Evolutionary conservation across 2,113 vertebrate genomes (phyloP), one percentile per base, ranked within the genome.

Genomic region (Carassius carassius): DNA sequence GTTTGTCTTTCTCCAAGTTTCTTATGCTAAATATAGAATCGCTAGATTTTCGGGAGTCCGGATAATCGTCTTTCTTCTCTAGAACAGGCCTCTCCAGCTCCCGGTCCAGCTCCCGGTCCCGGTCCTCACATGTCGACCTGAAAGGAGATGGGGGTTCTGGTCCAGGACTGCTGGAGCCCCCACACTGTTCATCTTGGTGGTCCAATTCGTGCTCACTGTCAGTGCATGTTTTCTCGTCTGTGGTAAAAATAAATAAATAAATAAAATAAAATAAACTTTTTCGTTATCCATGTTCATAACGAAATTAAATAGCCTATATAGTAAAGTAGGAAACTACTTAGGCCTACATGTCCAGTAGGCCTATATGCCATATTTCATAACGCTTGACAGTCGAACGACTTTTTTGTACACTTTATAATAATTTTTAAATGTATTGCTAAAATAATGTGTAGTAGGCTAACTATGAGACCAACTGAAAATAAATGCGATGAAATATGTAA

Each of bases 191-290:
- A 19, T 98, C 96, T 0, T 92, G 94, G 44, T 95, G 94, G 86
- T 99, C 98, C 49, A 94, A 88, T 92, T 99, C 98, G 0, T 94
- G 93, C 1, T 99, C 98, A 4, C 98, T 99, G 94, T 98, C 97
- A 0, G 92, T 93, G 47, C 94, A 92, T 10, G 93, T 91, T 88
- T 99, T 99, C 25, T 99, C 97, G 73, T 99, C 98, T 94, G 86
- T 11, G 37, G 69, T n/a, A 7, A 6, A 1, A 11, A 10, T 3
- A 47, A 47, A 47, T 3, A 44, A 44, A 10, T 0, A 25, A 58
- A 63, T 58, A 60, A 23, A 44, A 2, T 2, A 29, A 29, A 29
- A 1, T 1, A 29, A 29, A 44, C 17, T 16, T 3, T 5, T 47
- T 69, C 5, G 41, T 37, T 51, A 67, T 65, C n/a, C 35, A 65